Evolutionary conservation across 2,888 invertebrate genomes (phyloP), one percentile per base, ranked within the genome.

Genomic region (Cryptocephalus primarius): DNA sequence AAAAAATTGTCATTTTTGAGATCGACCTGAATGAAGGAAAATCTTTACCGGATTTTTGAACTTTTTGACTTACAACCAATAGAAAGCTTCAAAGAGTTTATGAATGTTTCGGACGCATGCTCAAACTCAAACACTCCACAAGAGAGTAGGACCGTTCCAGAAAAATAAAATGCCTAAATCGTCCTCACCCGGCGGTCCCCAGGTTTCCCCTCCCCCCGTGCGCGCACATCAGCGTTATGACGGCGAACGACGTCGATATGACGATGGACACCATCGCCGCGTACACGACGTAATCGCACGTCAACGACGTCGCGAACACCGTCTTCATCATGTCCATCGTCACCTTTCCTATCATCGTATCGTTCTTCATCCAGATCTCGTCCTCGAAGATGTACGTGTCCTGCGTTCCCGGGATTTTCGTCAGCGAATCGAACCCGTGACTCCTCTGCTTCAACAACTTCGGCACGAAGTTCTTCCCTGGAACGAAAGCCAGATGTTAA

Each of bases 261-360:
- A 66, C 59, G 45, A 60, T 51, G 3, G 59, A 59, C 36, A 57
- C 44, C 40, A 65, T 44, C 10, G 61, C 58, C 8, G 55, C 45
- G 45, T 59, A 60, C 34, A 59, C 51, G 22, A 58, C 57, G 42
- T 55, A 59, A 44, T 60, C 52, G 46, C 65, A 66, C 43, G 47
- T 41, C 8, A 47, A 9, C 8, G 33, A 2, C 8, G 46, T 34
- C 4, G 45, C 32, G 33, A 48, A 51, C 13, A 44, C 32, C 1
- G 49, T 49, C 4, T 33, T 13, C 8, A 40, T 47, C 45, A 46
- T 45, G n/a, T 41, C 47, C 11, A 50, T 12, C 4, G 22, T 11
- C 1, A 49, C 46, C 8, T n/a, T 39, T 13, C 45, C 51, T 2
- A 10, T 33, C 3, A 51, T 4, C 1, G 47, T 51, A 6, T 39